Conservation (phyloP, 2,888 invertebrate genomes). For the Drosophila mercatorum region DNA sequence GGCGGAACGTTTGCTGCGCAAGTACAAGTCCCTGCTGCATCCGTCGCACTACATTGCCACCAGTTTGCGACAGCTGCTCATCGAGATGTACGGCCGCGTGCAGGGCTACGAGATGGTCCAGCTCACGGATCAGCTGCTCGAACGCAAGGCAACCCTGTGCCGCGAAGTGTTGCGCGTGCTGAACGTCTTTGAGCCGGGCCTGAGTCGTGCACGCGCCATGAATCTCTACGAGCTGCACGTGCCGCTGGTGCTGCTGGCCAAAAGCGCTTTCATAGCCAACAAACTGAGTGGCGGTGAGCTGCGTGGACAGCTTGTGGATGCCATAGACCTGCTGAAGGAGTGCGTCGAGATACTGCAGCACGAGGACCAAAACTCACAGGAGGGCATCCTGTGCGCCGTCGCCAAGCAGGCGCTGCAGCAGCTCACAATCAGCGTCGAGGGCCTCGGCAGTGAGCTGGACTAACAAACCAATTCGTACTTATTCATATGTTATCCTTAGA, state of each 20-base stretch:
- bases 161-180: slow-evolving; percentile 88
- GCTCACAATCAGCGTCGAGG: slow-evolving; percentile 81
- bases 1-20: slow-evolving; percentile 87
- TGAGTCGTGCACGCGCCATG: slow-evolving; percentile 91
- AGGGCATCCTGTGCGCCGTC: slow-evolving; percentile 81
- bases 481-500: slow-evolving; percentile 47
- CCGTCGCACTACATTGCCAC: slow-evolving; percentile 90
- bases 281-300: slow-evolving; percentile 87
- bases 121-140: slow-evolving; percentile 89
- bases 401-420: slow-evolving; percentile 82
- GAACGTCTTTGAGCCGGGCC: slow-evolving; percentile 91
- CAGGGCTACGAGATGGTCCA: slow-evolving; percentile 90
- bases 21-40: slow-evolving; percentile 90
- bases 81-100: slow-evolving; percentile 92
- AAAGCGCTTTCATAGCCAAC: slow-evolving; percentile 87
- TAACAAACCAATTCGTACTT: slow-evolving; percentile 35
- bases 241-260: slow-evolving; percentile 89
- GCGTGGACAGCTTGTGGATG: slow-evolving; percentile 88
- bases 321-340: slow-evolving; percentile 87
- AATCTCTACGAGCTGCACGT: slow-evolving; percentile 93
- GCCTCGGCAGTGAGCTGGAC: slow-evolving; percentile 69
- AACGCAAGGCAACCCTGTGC: slow-evolving; percentile 91
- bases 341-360: slow-evolving; percentile 88
- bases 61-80: slow-evolving; percentile 88
- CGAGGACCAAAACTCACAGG: slow-evolving; percentile 86